Conservation (phyloP, 2,797 vertebrate species). For the Hippoglossus hippoglossus region DNA sequence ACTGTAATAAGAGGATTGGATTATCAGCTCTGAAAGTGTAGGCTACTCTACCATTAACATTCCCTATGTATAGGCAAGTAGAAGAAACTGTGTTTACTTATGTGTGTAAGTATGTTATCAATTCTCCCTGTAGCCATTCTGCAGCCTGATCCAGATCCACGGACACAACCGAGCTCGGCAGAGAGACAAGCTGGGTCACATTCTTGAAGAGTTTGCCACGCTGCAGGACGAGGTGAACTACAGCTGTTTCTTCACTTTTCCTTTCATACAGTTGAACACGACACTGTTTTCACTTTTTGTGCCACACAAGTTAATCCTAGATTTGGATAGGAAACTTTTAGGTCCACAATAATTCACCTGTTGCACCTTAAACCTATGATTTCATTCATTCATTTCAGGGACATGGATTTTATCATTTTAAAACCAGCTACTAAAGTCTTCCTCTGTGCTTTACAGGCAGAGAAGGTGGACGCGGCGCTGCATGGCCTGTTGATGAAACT, state of each 20-base stretch:
- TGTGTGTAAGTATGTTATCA: neutral
- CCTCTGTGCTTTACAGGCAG: conserved; percentile 83
- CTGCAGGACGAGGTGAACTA: conserved; percentile 94
- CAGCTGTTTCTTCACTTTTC: neutral
- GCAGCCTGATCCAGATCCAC: conserved; percentile 98
- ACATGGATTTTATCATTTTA: neutral
- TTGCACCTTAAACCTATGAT: neutral
- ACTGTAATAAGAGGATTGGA: neutral
- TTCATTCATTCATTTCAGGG: neutral
- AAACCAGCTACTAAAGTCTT: neutral
- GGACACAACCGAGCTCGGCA: conserved; percentile 98
- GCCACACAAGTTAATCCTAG: neutral
- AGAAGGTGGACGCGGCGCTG: conserved; percentile 97
- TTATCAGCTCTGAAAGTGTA: neutral
- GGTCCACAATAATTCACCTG: too few species aligned
- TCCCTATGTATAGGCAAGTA: neutral
- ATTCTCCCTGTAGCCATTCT: conserved; percentile 89
- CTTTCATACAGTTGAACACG: neutral
- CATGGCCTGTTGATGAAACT: conserved; percentile 97
- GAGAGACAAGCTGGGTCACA: conserved; percentile 98
- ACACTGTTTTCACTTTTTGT: too few species aligned
- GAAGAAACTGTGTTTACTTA: conserved; percentile 2
- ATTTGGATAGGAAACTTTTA: neutral
- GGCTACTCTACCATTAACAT: neutral
- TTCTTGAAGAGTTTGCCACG: conserved; percentile 97